Base-by-base conservation (phyloP, 1,140 invertebrate species). In the Heliconius congener region DNA sequence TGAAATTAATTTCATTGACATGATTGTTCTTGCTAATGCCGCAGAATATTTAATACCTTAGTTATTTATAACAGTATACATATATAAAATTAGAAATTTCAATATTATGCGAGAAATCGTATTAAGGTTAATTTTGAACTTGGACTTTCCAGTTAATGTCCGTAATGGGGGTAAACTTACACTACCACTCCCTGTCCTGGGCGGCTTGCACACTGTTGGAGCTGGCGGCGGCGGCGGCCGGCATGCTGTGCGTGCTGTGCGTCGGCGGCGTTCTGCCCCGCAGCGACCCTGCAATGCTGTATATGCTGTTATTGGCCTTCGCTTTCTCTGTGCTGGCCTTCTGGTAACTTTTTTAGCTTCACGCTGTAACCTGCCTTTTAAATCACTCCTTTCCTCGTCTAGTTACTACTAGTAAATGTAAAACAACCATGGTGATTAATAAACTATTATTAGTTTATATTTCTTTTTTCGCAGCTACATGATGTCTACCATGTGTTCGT, bases 161-260 rank as follows among this genome's bases (percentile, higher is more conserved):
- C 73, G 95, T 96, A 16, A 97, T 97, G 96, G 96, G 96, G 2
- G 88, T 96, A 81, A 95, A 95, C 76, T 94, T 96, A 0, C 95
- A 93, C 80, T 95, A 95, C 34, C 96, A 96, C 84, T 95, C 96
- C 11, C 79, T 96, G 46, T 96, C 96, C 34, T 96, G 96, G 96
- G 95, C 95, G 74, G 79, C 96, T 39, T 93, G 95, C 30, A 95
- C 95, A 3, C 93, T 95, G 34, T 11, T 93, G 13, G 96, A 97
- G 85, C 85, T 96, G 42, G 74, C 88, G 8, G 87, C 95, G 39
- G 95, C 96, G 5, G 94, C 83, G 78, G 90, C 3, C 87, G 92
- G 19, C 91, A 96, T n/a, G 93, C 92, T 8, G 74, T 91, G 0
- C 23, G 95, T 96, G 79, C 91, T 96, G 8, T 92, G 95, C 60